These are phyloP conservation scores for Carcinoscorpius rotundicauda DNA, from an alignment of 1,140 invertebrate species.

Conservation along the genomic window DNA sequence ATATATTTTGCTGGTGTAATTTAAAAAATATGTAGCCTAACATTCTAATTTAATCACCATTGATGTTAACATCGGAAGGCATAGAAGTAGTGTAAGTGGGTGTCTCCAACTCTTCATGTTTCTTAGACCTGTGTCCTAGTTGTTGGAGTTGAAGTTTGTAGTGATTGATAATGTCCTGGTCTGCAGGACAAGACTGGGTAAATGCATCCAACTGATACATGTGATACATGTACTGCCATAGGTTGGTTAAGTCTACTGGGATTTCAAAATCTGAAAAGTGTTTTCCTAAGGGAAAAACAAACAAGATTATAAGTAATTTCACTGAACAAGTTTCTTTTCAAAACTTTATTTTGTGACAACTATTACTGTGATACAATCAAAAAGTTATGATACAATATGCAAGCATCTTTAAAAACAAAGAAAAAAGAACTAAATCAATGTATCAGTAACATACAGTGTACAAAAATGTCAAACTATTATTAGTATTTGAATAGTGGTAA, in stretches of 20 bases:
- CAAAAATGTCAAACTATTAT: no score
- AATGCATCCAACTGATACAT: conserved; percentile 96
- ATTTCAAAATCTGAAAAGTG: conserved; percentile 93
- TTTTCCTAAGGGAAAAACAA: conserved; percentile 37
- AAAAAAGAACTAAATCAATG: no score
- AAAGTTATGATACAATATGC: no score
- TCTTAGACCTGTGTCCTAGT: conserved; percentile 87
- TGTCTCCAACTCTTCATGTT: conserved; percentile 86
- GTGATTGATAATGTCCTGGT: conserved; percentile 96
- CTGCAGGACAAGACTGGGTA: conserved; percentile 86
- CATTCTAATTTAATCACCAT: neutral
- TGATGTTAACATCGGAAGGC: conserved; percentile 38
- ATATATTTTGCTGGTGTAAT: no score
- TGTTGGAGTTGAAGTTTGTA: conserved; percentile 79
- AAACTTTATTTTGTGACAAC: no score
- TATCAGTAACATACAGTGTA: neutral
- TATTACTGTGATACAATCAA: no score
- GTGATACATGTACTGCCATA: conserved; percentile 92
- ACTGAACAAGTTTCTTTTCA: no score
- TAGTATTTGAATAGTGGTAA: no score
- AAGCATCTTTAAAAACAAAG: no score
- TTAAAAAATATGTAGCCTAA: no score
- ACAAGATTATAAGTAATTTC: no score
- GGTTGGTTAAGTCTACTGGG: conserved; percentile 56
- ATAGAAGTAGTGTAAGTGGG: conserved; percentile 88